These are phyloP conservation scores for Cryptus armator DNA, from an alignment of 2,888 invertebrate species.

Conservation along the genomic window DNA sequence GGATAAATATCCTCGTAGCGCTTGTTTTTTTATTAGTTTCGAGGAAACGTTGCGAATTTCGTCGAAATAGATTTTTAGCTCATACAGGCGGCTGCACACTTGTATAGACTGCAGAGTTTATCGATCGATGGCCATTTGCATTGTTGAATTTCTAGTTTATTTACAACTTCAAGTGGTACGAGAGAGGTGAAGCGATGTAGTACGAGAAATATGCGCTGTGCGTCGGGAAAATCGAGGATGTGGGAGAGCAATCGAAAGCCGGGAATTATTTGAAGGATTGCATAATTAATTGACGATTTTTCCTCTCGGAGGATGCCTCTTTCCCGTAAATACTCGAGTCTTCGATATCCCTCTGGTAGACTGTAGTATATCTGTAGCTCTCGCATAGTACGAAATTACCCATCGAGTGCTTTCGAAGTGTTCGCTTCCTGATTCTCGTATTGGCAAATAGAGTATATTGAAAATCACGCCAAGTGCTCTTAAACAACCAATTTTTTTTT, in stretches of 20 bases:
- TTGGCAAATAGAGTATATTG: not conserved
- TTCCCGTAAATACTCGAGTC: not conserved
- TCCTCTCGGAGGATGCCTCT: constrained; percentile 8
- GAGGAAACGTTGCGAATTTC: not conserved
- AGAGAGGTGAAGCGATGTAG: not conserved
- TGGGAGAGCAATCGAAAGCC: not conserved
- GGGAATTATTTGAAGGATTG: not conserved
- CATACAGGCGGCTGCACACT: not conserved
- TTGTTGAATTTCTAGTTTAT: not conserved
- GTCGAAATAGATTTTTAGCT: not conserved
- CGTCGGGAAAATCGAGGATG: not conserved
- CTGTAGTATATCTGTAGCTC: not conserved
- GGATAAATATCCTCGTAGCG: not conserved
- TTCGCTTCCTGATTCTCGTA: not conserved
- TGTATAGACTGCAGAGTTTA: not conserved
- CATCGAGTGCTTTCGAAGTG: not conserved
- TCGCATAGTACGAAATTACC: constrained; percentile 1
- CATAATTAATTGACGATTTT: constrained; percentile 11
- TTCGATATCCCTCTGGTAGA: not conserved
- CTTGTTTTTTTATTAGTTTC: not conserved
- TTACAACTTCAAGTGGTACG: not conserved
- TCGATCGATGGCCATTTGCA: not conserved
- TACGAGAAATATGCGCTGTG: not conserved
- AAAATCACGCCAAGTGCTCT: not conserved
- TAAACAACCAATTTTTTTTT: not conserved